Evolutionary conservation across 2,888 invertebrate species (phyloP).

Genomic region (Coronaproctus castanopsis): DNA sequence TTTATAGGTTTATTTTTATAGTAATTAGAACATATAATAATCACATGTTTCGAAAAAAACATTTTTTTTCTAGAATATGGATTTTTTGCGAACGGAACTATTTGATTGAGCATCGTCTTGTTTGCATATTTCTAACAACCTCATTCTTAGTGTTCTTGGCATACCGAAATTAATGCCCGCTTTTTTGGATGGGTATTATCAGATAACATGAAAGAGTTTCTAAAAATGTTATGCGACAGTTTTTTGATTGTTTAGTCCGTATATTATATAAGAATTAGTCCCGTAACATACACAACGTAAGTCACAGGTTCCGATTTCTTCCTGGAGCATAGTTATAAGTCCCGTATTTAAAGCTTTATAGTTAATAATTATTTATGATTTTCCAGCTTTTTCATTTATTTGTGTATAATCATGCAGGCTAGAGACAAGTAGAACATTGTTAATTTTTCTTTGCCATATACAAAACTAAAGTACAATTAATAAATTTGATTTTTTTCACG

Average conservation of each 20-base stretch:
- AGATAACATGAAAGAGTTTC: neutral
- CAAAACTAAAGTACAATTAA: conserved; percentile 21
- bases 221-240: neutral
- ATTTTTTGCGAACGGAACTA: neutral
- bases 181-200: neutral
- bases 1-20: neutral
- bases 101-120: neutral
- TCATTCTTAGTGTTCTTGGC: neutral
- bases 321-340: conserved; percentile 17
- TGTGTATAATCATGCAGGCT: conserved; percentile 19
- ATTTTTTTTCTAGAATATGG: neutral
- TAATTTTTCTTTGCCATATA: conserved; percentile 20
- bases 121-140: neutral
- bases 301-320: conserved; percentile 19
- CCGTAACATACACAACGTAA: conserved; percentile 19
- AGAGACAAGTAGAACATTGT: conserved; percentile 20
- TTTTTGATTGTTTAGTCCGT: neutral
- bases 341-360: conserved; percentile 20
- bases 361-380: conserved; percentile 20
- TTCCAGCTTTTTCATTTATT: conserved; percentile 18
- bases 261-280: conserved; percentile 19
- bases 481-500: conserved; percentile 17
- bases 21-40: neutral
- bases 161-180: neutral
- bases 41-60: neutral